A percentile compares a stretch with the other conserved stretches of the same genome.
phyloP scores from a whole-genome alignment of 2,888 invertebrate genomes.

The Acleris holmiana region DNA sequence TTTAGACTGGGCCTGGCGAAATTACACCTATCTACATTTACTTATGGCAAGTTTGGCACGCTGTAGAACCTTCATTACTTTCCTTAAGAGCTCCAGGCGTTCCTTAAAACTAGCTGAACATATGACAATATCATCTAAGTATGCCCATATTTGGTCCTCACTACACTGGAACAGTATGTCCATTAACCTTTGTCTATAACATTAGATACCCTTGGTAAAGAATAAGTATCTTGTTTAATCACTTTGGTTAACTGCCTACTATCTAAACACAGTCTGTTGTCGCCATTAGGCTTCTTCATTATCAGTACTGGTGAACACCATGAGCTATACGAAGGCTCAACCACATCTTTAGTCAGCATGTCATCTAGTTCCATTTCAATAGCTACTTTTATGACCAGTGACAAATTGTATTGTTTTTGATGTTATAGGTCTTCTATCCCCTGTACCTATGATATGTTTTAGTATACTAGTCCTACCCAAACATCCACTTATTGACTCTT shows the following conservation, averaged over 20 bases:
- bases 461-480: conserved; percentile 25
- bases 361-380: conserved; percentile 15
- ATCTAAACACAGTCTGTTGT: no score
- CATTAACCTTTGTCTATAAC: conserved; percentile 38
- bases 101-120: conserved; percentile 17
- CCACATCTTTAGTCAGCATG: conserved; percentile 17
- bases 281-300: no score
- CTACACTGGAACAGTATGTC: conserved; percentile 29
- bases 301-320: conserved; percentile 35
- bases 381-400: conserved; percentile 13
- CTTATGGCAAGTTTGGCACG: background rate
- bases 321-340: conserved; percentile 29
- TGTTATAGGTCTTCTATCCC: conserved; percentile 12
- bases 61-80: background rate
- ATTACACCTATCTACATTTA: background rate
- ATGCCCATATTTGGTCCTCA: conserved; percentile 24
- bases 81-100: background rate
- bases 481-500: conserved; percentile 16
- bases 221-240: conserved; percentile 33
- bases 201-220: conserved; percentile 37
- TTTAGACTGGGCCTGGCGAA: background rate
- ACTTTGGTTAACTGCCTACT: no score
- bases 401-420: conserved; percentile 27
- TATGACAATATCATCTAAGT: conserved; percentile 35
- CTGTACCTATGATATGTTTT: background rate